Conservation (phyloP, 2,797 vertebrate genomes). For the Parauchenoglanis punctatus region DNA sequence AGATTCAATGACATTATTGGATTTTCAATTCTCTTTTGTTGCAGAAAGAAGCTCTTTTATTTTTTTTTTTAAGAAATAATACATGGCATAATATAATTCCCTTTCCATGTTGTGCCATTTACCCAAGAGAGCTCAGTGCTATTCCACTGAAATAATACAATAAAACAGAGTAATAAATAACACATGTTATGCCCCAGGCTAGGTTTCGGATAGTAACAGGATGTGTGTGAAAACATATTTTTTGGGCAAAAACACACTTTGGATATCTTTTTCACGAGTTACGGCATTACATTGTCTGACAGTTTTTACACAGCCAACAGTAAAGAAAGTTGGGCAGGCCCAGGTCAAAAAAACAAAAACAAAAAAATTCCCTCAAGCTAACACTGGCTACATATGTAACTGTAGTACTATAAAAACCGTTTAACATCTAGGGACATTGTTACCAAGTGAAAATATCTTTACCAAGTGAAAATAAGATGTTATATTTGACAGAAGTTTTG, state of each 20-base stretch:
- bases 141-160: neutral
- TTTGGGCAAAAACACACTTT: neutral
- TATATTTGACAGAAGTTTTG: too few species aligned
- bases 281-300: neutral
- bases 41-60: neutral
- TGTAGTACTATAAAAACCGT: too few species aligned
- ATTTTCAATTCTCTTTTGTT: constrained; percentile 53
- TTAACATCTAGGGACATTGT: too few species aligned
- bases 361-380: too few species aligned
- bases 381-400: too few species aligned
- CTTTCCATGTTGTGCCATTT: neutral
- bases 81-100: neutral
- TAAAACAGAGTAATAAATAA: neutral
- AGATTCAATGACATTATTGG: constrained; percentile 58
- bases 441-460: too few species aligned
- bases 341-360: too few species aligned
- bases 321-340: too few species aligned
- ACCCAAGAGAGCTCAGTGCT: neutral
- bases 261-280: neutral
- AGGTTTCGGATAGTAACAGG: neutral
- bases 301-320: neutral
- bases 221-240: neutral
- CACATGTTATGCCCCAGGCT: neutral
- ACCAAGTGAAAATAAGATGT: too few species aligned
- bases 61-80: constrained; percentile 1